Base-by-base conservation (phyloP, 2,797 vertebrate species). In the Clarias laeviceps region DNA sequence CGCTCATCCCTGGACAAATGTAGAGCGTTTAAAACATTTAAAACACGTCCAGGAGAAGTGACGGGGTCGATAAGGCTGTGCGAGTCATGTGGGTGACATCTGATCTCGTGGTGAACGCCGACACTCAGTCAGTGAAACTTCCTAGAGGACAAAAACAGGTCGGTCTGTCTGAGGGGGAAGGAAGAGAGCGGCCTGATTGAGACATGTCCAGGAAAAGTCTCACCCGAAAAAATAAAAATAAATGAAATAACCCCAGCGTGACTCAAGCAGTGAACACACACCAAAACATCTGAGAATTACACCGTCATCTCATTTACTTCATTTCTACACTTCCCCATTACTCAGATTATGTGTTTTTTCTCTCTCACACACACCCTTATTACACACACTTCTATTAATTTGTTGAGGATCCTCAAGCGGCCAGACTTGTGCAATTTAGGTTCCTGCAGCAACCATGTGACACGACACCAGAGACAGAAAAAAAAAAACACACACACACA, bases 371-470 rank as follows among this genome's bases (percentile, higher is more conserved):
- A 24, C 76, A 40, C 82, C 22, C 72, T 50, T 73, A 50, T 15
- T 20, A 59, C 80, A 45, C 80, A 65, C 27, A 61, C 37, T 76
- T n/a, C n/a, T 62, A 5, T 73, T 27, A 50, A 76, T 34, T 32
- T 20, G 34, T 61, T 62, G 54, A 69, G 65, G 76, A 56, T 54
- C 15, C 73, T 64, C 50, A 12, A 50, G 40, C 14, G 29, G 3
- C 22, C 57, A 29, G 61, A 40, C 79, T 87, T 84, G 59, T 62
- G 32, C 80, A 91, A 89, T 73, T 0, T 29, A n/a, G n/a, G 8
- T 34, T 68, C 65, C 54, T 76, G n/a, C 83, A 68, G 32, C 84
- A 80, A 73, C 37, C 76, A 79, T 85, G 83, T 86, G 70, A 86
- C 64, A 56, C 77, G 85, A 80, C 85, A 84, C 86, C 72, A 29